phyloP scores from a whole-genome alignment of 2,113 vertebrate species.

The Phalacrocorax aristotelis region DNA sequence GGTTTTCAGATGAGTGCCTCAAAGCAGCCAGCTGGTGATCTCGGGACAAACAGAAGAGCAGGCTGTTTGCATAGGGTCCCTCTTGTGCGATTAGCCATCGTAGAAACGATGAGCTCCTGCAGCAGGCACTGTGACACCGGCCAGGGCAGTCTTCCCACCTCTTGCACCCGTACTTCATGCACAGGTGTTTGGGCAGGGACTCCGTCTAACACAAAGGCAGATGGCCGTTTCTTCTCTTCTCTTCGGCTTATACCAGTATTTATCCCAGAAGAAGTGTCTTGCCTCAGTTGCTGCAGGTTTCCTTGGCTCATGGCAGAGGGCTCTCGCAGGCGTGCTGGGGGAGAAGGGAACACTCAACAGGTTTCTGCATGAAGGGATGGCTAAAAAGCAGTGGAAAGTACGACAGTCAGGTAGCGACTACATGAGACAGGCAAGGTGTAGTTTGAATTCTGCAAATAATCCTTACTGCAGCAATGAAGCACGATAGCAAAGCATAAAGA shows the following conservation, averaged over 20 bases:
- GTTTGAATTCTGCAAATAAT: background rate
- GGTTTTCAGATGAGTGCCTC: background rate
- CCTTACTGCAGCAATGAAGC: background rate
- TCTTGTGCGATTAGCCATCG: background rate
- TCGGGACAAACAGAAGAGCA: fast-evolving
- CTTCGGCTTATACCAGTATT: background rate
- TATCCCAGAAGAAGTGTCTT: background rate
- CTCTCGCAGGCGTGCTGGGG: background rate
- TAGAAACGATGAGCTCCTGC: too few relatives aligned
- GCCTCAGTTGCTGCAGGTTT: background rate
- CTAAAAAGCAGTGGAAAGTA: background rate
- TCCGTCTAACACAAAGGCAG: background rate
- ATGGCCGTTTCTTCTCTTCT: background rate
- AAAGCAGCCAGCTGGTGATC: background rate
- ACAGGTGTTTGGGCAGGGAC: background rate
- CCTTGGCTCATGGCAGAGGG: background rate
- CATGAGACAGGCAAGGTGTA: background rate
- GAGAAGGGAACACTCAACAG: background rate
- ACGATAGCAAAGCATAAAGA: background rate
- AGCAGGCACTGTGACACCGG: background rate
- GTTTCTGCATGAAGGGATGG: background rate
- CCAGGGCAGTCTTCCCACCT: background rate
- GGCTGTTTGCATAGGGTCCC: background rate
- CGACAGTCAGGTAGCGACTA: background rate
- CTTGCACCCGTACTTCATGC: background rate